A percentile compares a stretch with the other conserved stretches of the same genome.
phyloP scores from a whole-genome alignment of 2,113 vertebrate genomes.

The Zingel zingel region DNA sequence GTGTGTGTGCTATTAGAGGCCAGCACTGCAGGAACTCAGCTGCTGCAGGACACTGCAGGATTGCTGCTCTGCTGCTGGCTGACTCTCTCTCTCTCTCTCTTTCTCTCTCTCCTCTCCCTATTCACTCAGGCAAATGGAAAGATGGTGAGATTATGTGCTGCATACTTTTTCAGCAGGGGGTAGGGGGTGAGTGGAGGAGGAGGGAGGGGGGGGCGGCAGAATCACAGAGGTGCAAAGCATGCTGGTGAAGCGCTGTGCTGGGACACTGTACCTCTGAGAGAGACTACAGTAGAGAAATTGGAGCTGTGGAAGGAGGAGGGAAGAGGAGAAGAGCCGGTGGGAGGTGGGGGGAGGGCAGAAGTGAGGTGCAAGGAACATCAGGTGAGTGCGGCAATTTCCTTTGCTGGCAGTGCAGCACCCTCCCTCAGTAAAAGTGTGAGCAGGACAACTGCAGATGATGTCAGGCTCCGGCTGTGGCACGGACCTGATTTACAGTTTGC shows the following conservation, averaged over 20 bases:
- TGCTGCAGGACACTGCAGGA: slow-evolving; percentile 87
- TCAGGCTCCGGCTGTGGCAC: slow-evolving; percentile 75
- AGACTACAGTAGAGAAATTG: slow-evolving; percentile 77
- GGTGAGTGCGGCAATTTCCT: slow-evolving; percentile 87
- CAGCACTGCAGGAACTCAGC: slow-evolving; percentile 84
- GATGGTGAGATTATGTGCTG: slow-evolving; percentile 80
- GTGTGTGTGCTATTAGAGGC: slow-evolving; percentile 60
- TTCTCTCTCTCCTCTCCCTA: slow-evolving; percentile 35
- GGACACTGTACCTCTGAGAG: slow-evolving; percentile 74
- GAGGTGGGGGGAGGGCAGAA: slow-evolving; percentile 67
- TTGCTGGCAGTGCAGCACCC: slow-evolving; percentile 76
- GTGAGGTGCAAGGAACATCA: slow-evolving; percentile 82
- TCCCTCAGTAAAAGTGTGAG: slow-evolving; percentile 67
- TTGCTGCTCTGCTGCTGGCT: slow-evolving; percentile 76
- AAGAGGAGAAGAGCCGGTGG: slow-evolving; percentile 46
- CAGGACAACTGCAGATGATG: slow-evolving; percentile 84
- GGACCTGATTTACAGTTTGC: slow-evolving; percentile 48
- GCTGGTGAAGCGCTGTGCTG: slow-evolving; percentile 67
- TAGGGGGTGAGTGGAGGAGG: slow-evolving; percentile 32
- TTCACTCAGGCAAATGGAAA: slow-evolving; percentile 78
- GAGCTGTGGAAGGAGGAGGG: slow-evolving; percentile 67
- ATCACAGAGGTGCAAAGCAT: slow-evolving; percentile 75
- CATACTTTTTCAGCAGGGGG: slow-evolving; percentile 75
- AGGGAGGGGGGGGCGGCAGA: slow-evolving; percentile 4
- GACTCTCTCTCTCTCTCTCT: slow-evolving; percentile 44